Conservation (phyloP, 2,888 invertebrate species). For the Nymphalis c-album region DNA sequence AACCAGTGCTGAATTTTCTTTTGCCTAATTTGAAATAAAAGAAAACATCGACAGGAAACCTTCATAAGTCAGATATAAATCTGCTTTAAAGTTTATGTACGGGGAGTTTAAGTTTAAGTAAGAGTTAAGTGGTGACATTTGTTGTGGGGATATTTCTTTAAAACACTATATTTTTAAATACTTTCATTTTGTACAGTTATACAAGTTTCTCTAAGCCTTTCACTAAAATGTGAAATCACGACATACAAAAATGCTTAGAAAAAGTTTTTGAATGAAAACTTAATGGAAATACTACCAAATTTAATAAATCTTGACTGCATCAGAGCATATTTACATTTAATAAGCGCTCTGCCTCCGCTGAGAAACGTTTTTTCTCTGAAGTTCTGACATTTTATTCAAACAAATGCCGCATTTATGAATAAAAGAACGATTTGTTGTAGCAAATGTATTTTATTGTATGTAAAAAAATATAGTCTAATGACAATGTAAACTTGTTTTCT, state of each 20-base stretch:
- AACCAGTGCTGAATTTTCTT: no score
- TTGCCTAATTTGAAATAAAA: no score
- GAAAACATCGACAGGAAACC: no score
- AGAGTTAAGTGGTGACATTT: no score
- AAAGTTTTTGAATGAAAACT: conserved; percentile 5
- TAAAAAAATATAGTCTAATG: conserved; percentile 24
- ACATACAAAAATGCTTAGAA: background rate
- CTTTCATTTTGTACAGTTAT: no score
- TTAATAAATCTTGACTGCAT: conserved; percentile 24
- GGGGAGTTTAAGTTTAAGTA: no score
- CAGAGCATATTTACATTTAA: conserved; percentile 24
- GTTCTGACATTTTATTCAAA: conserved; percentile 23
- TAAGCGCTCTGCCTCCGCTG: conserved; percentile 10
- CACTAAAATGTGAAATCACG: background rate
- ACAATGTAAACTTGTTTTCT: background rate
- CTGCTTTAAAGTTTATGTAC: no score
- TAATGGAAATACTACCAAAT: conserved; percentile 8
- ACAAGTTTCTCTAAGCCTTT: background rate
- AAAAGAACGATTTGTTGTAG: conserved; percentile 32
- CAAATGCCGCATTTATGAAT: conserved; percentile 32
- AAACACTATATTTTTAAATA: no score
- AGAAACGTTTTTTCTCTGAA: conserved; percentile 14
- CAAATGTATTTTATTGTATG: conserved; percentile 29
- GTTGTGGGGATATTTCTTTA: no score
- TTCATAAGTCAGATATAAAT: no score